These are phyloP conservation scores for Hyla sarda DNA, from an alignment of 2,113 vertebrate species.

Conservation along the genomic window DNA sequence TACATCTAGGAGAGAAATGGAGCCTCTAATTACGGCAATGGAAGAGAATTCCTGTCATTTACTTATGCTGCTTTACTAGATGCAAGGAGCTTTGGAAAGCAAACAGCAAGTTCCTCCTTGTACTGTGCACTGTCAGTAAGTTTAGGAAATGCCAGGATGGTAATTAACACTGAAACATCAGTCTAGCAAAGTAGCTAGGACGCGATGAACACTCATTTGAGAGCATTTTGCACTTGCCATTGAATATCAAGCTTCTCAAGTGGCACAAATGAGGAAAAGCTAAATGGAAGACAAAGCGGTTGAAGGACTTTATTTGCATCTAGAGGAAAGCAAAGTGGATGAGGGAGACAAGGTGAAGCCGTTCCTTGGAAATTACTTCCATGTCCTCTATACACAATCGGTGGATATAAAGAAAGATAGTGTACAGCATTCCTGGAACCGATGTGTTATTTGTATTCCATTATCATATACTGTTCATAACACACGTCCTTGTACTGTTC, in stretches of 20 bases:
- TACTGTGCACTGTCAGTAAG: constrained; percentile 48
- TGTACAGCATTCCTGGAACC: neutral
- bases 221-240: constrained; percentile 59
- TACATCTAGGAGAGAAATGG: constrained; percentile 5
- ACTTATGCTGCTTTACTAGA: neutral
- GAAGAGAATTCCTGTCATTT: constrained; percentile 47
- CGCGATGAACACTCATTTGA: constrained; percentile 58
- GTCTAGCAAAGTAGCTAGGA: constrained; percentile 59
- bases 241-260: constrained; percentile 60
- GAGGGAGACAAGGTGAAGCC: constrained; percentile 54
- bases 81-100: constrained; percentile 21
- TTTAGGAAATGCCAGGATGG: constrained; percentile 57
- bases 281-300: constrained; percentile 55
- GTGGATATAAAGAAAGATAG: constrained; percentile 12
- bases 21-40: constrained; percentile 44
- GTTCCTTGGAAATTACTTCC: constrained; percentile 50
- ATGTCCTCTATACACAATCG: constrained; percentile 50
- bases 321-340: constrained; percentile 51
- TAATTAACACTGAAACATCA: constrained; percentile 60
- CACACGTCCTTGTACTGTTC: neutral
- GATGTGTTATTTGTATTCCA: constrained; percentile 41
- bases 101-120: constrained; percentile 16
- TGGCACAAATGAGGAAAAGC: constrained; percentile 60
- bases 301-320: constrained; percentile 59
- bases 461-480: constrained; percentile 34